Percentiles rank a stretch among this genome's conserved stretches.
Conservation (phyloP, 2,888 invertebrate species). For the Scaptomyza flava region DNA sequence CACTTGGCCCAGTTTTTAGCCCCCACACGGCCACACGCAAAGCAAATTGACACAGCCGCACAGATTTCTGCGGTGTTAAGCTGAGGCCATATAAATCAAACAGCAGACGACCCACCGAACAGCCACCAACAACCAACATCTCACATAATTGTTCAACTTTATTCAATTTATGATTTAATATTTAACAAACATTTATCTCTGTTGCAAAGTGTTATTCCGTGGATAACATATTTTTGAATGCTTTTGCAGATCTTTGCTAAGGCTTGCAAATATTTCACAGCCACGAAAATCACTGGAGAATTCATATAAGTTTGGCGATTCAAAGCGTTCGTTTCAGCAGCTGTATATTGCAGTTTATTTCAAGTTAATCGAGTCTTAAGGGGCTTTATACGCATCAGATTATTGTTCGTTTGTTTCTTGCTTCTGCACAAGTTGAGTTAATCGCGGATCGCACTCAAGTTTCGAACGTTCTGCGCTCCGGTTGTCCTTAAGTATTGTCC, state of each 20-base stretch:
- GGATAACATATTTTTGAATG: too few species aligned
- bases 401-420: background rate
- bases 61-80: constrained; percentile 76
- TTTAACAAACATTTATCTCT: background rate
- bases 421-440: background rate
- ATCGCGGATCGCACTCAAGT: background rate
- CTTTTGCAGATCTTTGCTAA: too few species aligned
- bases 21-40: constrained; percentile 60
- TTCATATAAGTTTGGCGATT: background rate
- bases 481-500: background rate
- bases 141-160: constrained; percentile 33
- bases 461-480: background rate
- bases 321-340: background rate
- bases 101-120: constrained; percentile 9
- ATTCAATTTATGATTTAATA: background rate
- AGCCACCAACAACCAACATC: constrained; percentile 8
- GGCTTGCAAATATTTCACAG: background rate
- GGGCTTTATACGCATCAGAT: background rate
- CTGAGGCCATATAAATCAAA: constrained; percentile 68
- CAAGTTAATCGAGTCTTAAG: too few species aligned
- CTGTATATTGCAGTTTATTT: background rate
- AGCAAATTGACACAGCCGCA: constrained; percentile 76
- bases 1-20: constrained; percentile 74
- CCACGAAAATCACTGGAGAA: too few species aligned
- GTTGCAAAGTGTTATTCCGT: too few species aligned